Conservation (phyloP, 2,888 invertebrate species). For the Melinopterus prodromus region DNA sequence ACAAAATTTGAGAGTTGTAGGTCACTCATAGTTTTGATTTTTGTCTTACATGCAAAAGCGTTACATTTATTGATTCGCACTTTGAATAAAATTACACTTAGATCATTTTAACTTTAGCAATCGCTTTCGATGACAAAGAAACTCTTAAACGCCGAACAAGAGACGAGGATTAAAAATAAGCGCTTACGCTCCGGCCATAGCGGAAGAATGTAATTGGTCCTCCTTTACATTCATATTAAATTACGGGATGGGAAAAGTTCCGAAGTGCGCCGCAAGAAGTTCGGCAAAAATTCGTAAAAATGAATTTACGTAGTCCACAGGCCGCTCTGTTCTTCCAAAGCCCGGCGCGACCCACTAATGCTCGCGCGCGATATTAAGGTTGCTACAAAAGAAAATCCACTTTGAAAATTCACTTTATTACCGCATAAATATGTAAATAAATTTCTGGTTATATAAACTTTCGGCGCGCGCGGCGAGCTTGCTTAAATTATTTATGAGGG, state of each 20-base stretch:
- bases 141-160: neutral
- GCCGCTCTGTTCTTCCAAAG: slow-evolving; percentile 6
- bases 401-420: slow-evolving; percentile 36
- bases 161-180: neutral
- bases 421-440: slow-evolving; percentile 34
- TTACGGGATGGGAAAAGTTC: slow-evolving; percentile 33
- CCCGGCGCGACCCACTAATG: slow-evolving; percentile 13
- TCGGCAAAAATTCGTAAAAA: slow-evolving; percentile 31
- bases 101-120: too few species aligned
- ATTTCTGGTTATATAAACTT: slow-evolving; percentile 27
- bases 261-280: slow-evolving; percentile 26
- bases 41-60: too few species aligned
- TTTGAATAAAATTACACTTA: too few species aligned
- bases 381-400: slow-evolving; percentile 24
- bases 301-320: slow-evolving; percentile 33
- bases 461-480: slow-evolving; percentile 28
- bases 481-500: slow-evolving; percentile 33
- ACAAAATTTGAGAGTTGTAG: too few species aligned
- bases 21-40: too few species aligned
- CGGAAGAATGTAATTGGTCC: slow-evolving; percentile 11
- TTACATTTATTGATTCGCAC: too few species aligned
- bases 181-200: neutral
- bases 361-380: slow-evolving; percentile 29
- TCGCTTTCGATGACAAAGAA: neutral
- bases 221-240: slow-evolving; percentile 8